phyloP scores from a whole-genome alignment of 1,140 invertebrate species.

The Dendroctonus ponderosae region DNA sequence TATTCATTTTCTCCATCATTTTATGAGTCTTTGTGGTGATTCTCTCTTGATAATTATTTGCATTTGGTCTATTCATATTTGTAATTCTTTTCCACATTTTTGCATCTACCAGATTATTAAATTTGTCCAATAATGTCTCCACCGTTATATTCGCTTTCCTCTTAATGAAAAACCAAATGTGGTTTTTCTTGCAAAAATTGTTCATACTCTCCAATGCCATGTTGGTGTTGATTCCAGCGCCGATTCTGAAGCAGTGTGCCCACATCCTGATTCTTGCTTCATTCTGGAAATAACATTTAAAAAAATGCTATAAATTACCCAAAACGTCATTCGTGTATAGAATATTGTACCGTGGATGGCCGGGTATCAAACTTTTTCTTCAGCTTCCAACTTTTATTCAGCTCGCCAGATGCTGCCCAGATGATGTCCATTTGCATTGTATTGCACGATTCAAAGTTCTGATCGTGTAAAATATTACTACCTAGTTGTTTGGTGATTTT shows the following conservation, averaged over 20 bases:
- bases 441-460: too few relatives aligned
- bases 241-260: constrained; percentile 33
- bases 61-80: constrained; percentile 32
- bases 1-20: constrained; percentile 22
- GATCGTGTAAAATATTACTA: too few relatives aligned
- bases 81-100: constrained; percentile 34
- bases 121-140: constrained; percentile 23
- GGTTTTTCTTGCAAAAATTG: constrained; percentile 28
- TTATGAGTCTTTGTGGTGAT: constrained; percentile 26
- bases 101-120: constrained; percentile 28
- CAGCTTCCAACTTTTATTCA: too few relatives aligned
- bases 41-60: constrained; percentile 32
- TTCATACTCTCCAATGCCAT: constrained; percentile 34
- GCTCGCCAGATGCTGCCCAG: too few relatives aligned
- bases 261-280: constrained; percentile 34
- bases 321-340: too few relatives aligned
- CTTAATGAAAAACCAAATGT: too few relatives aligned
- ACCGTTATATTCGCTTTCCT: constrained; percentile 22
- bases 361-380: too few relatives aligned
- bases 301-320: too few relatives aligned
- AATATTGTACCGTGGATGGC: too few relatives aligned
- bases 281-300: too few relatives aligned
- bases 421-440: too few relatives aligned
- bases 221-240: constrained; percentile 36
- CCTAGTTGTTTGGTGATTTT: too few relatives aligned